Base-by-base conservation (phyloP, 2,113 vertebrate species). In the Atherinomorus stipes region DNA sequence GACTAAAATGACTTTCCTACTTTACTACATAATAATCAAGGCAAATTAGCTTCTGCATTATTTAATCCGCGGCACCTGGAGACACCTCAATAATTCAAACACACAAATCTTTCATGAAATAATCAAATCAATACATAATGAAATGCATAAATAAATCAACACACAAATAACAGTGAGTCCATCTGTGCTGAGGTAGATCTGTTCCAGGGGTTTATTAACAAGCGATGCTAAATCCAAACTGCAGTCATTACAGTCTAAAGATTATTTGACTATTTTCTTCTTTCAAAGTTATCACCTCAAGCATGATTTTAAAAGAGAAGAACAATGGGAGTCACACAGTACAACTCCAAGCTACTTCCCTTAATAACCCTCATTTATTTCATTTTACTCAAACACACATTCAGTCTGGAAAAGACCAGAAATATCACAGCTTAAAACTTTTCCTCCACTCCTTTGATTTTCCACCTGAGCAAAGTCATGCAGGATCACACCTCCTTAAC, bases 101-200 rank as follows among this genome's bases (percentile, higher is more conserved):
- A 90, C 94, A 95, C 95, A 94, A 94, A 97, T 96, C 95, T 95
- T 96, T 96, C 94, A 96, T 94, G 95, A 96, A 97, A 96, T 96
- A 97, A 96, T 96, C 94, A 96, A 96, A 97, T 97, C 96, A 96
- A 96, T 96, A 95, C 95, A 96, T 97, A 96, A 97, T 97, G 95
- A 95, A 97, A 96, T 94, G 94, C 95, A 96, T 97, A 96, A 96
- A 98, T 97, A 97, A 97, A 96, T 95, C 93, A 96, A 91, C 90
- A 94, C 94, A 95, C 94, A 96, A 96, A 96, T 95, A 96, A 78
- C 77, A 72, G 45, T 6, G 66, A 28, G 66, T 83, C 84, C 87
- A 87, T 88, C 85, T 91, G 89, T 80, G 84, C 63, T 0, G 71
- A 85, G 69, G 80, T 70, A 42, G 70, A 79, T 62, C 54, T 34